phyloP scores from a whole-genome alignment of 2,797 vertebrate genomes.

The Acanthiza pusilla region DNA sequence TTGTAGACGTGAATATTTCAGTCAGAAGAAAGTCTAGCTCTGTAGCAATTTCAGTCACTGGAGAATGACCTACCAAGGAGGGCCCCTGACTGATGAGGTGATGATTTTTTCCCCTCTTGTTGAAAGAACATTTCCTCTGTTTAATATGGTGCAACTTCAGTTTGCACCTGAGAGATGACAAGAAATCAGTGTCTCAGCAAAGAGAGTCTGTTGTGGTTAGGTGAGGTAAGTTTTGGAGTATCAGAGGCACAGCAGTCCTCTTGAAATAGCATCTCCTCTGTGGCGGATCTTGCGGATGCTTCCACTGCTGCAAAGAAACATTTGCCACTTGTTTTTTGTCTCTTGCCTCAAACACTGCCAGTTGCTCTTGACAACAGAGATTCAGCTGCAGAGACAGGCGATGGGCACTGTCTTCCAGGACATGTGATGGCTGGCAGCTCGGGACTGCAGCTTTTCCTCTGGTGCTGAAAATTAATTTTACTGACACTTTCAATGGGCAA shows the following conservation, averaged over 20 bases:
- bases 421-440: neutral
- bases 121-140: neutral
- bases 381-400: neutral
- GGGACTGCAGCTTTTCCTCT: neutral
- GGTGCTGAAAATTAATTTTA: neutral
- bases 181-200: neutral
- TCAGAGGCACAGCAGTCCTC: neutral
- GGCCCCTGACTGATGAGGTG: neutral
- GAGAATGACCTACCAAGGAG: neutral
- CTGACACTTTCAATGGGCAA: neutral
- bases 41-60: neutral
- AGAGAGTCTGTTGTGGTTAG: neutral
- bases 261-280: neutral
- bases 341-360: neutral
- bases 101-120: fast-evolving
- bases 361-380: constrained; percentile 4
- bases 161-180: neutral
- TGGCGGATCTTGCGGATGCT: neutral
- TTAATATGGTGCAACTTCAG: neutral
- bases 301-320: neutral
- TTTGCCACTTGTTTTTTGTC: neutral
- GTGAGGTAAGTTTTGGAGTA: neutral
- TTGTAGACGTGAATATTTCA: neutral
- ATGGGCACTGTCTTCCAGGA: neutral
- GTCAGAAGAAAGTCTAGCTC: neutral